These are phyloP conservation scores for Bursaphelenchus mucronatus DNA, from an alignment of 1,140 invertebrate species.

Conservation along the genomic window DNA sequence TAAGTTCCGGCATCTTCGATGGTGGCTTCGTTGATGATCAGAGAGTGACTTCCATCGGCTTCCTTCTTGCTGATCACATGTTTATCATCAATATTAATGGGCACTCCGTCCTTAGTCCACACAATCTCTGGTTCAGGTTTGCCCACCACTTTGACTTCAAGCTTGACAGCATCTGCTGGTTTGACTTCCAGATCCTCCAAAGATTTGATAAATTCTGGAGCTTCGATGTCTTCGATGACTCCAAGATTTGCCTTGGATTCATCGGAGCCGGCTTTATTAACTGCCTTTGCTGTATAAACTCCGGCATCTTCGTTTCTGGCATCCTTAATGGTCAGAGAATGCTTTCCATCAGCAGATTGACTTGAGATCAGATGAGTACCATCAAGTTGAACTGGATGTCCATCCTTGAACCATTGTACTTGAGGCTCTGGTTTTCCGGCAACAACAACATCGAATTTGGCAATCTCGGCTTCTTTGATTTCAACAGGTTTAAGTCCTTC, in stretches of 20 bases:
- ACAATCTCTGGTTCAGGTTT: constrained; percentile 75
- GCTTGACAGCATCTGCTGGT: constrained; percentile 26
- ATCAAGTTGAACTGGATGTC: constrained; percentile 69
- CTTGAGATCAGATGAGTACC: constrained; percentile 64
- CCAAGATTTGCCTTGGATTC: constrained; percentile 43
- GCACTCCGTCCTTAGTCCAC: constrained; percentile 73
- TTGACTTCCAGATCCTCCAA: constrained; percentile 45
- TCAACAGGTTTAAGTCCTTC: constrained; percentile 41
- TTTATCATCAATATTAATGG: constrained; percentile 68
- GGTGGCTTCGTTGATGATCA: constrained; percentile 71
- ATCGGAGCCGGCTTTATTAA: constrained; percentile 50
- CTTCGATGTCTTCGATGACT: constrained; percentile 36
- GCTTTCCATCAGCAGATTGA: constrained; percentile 69
- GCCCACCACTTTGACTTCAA: constrained; percentile 55
- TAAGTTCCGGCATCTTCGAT: constrained; percentile 71
- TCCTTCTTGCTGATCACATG: constrained; percentile 62
- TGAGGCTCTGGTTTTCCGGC: constrained; percentile 75
- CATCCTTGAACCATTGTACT: constrained; percentile 73
- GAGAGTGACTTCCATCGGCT: constrained; percentile 73
- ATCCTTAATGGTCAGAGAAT: constrained; percentile 72
- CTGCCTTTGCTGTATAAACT: constrained; percentile 40
- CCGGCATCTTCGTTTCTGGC: constrained; percentile 75
- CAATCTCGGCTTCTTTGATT: constrained; percentile 39
- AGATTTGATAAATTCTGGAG: constrained; percentile 39
- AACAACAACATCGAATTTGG: constrained; percentile 26